A percentile compares a stretch with the other conserved stretches of the same genome.
phyloP scores from a whole-genome alignment of 2,888 invertebrate species.

The Chelonus formosanus region DNA sequence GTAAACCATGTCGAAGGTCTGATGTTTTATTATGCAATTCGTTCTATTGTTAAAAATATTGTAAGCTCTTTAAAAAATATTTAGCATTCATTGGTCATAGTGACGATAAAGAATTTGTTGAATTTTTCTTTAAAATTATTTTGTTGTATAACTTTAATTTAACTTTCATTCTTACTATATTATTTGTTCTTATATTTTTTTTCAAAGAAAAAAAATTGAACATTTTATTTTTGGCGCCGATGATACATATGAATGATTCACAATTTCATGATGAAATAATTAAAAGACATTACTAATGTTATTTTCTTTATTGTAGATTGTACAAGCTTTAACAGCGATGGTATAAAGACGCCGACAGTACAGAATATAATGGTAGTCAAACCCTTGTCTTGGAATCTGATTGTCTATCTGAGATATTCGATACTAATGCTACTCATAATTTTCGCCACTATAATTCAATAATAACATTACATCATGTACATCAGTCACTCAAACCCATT shows the following conservation, averaged over 20 bases:
- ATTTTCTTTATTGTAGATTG: conserved; percentile 55
- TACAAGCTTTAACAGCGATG: conserved; percentile 31
- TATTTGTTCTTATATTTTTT: conserved; percentile 20
- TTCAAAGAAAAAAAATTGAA: conserved; percentile 20
- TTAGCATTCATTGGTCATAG: conserved; percentile 5
- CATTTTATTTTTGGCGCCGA: conserved; percentile 55
- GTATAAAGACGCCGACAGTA: conserved; percentile 48
- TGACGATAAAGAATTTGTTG: not conserved
- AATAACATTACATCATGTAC: not conserved
- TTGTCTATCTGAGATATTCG: conserved; percentile 18
- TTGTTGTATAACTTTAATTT: too few relatives aligned
- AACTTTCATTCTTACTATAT: too few relatives aligned
- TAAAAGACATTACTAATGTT: conserved; percentile 65
- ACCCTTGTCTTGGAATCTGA: conserved; percentile 55
- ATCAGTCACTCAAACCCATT: conserved; percentile 38
- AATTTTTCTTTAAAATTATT: not conserved
- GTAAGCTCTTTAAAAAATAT: conserved; percentile 21
- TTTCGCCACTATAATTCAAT: conserved; percentile 14
- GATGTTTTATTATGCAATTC: not conserved
- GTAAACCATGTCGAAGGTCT: conserved; percentile 47
- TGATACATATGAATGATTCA: conserved; percentile 54
- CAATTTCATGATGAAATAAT: conserved; percentile 64
- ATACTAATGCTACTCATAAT: conserved; percentile 6
- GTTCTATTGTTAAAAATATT: conserved; percentile 19
- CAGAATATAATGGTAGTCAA: conserved; percentile 51